phyloP scores from a whole-genome alignment of 2,113 vertebrate genomes.

The Mustela nigripes region DNA sequence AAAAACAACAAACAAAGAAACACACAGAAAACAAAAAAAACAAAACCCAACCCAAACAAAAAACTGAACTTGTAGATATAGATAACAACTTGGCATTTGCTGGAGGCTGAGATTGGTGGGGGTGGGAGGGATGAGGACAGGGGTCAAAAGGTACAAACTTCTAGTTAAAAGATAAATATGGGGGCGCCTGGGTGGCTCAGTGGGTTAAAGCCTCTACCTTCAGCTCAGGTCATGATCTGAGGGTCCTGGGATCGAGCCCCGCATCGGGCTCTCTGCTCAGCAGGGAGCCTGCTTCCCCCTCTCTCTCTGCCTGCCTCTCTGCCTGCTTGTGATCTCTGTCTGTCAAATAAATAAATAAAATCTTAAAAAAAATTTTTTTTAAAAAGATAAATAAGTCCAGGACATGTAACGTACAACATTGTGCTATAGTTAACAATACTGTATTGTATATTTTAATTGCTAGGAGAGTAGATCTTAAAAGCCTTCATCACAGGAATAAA shows the following conservation, averaged over 20 bases:
- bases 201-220: too few species aligned
- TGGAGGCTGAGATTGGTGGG: neutral
- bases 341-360: too few species aligned
- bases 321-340: too few species aligned
- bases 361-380: too few species aligned
- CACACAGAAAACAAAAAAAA: neutral
- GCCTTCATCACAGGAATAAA: neutral
- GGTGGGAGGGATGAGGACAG: neutral
- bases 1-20: neutral
- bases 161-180: neutral
- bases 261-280: too few species aligned
- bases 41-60: neutral
- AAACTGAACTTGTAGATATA: neutral
- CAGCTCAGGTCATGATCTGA: fast-evolving
- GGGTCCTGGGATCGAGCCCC: too few species aligned
- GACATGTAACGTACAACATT: neutral
- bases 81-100: neutral
- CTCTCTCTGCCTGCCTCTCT: too few species aligned
- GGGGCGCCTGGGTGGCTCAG: too few species aligned
- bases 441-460: neutral
- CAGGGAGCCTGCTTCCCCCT: too few species aligned
- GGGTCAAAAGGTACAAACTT: neutral
- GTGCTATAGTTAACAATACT: neutral
- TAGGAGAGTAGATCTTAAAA: neutral
- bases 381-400: too few species aligned